Evolutionary conservation across 1,140 invertebrate species (phyloP).

Genomic region (Drosophila punjabiensis): DNA sequence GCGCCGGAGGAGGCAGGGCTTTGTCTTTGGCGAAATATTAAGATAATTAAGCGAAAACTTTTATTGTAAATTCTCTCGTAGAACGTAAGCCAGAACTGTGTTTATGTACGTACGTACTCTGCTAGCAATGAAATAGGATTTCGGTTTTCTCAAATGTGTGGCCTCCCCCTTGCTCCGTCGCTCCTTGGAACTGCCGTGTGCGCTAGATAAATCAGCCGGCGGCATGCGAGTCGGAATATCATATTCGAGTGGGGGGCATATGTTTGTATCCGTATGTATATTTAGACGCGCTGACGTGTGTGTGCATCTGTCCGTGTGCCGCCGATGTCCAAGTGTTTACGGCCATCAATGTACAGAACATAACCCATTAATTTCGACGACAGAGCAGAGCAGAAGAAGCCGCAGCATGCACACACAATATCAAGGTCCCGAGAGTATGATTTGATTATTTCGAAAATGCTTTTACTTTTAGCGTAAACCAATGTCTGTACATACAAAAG

Average conservation of each 20-base stretch:
- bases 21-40: conserved; percentile 70
- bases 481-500: conserved; percentile 26
- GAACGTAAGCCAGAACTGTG: conserved; percentile 36
- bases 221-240: conserved; percentile 59
- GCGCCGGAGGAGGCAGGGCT: conserved; percentile 34
- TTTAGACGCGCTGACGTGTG: conserved; percentile 50
- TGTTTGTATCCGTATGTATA: conserved; percentile 50
- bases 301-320: conserved; percentile 35
- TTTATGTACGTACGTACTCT: conserved; percentile 21
- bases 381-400: conserved; percentile 23
- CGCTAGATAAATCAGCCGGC: conserved; percentile 67
- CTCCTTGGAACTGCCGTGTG: conserved; percentile 35
- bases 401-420: conserved; percentile 48
- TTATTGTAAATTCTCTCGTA: conserved; percentile 66
- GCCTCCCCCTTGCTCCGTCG: conserved; percentile 25
- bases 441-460: conserved; percentile 37
- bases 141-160: conserved; percentile 59
- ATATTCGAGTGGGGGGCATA: conserved; percentile 56
- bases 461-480: conserved; percentile 50
- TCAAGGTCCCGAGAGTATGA: conserved; percentile 45
- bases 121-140: conserved; percentile 69
- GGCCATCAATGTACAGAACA: conserved; percentile 51
- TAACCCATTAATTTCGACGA: conserved; percentile 58
- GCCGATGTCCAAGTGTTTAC: conserved; percentile 50
- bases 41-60: conserved; percentile 75